phyloP scores from a whole-genome alignment of 2,113 vertebrate genomes.

The Marcusenius ussheri region DNA sequence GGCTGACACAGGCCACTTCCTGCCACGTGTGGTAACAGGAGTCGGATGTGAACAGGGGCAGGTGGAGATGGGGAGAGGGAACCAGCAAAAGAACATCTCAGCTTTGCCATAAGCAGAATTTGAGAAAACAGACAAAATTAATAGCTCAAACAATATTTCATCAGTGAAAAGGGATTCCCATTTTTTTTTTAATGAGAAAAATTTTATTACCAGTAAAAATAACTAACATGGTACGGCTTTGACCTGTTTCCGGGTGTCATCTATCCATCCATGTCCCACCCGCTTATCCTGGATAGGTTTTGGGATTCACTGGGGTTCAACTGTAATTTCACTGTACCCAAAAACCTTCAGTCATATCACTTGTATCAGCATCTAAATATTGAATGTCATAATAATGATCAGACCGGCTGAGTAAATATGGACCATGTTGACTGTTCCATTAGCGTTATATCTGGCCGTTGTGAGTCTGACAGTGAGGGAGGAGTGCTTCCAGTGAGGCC shows the following conservation, averaged over 20 bases:
- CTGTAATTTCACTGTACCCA: background rate
- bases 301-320: background rate
- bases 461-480: background rate
- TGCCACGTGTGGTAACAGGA: background rate
- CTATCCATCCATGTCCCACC: background rate
- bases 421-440: background rate
- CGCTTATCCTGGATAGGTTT: background rate
- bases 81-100: background rate
- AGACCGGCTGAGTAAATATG: background rate
- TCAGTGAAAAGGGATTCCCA: background rate
- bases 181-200: background rate
- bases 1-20: background rate
- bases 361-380: background rate
- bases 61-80: background rate
- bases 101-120: background rate
- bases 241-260: background rate
- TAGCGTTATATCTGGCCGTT: background rate
- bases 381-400: background rate
- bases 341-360: background rate
- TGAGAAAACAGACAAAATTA: background rate
- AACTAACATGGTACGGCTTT: background rate
- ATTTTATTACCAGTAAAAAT: background rate
- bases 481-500: background rate
- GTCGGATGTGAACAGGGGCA: background rate
- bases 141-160: background rate